Percentiles rank a stretch among this genome's conserved stretches.
phyloP scores from a whole-genome alignment of 2,797 vertebrate species.

The Anomalospiza imberbis region DNA sequence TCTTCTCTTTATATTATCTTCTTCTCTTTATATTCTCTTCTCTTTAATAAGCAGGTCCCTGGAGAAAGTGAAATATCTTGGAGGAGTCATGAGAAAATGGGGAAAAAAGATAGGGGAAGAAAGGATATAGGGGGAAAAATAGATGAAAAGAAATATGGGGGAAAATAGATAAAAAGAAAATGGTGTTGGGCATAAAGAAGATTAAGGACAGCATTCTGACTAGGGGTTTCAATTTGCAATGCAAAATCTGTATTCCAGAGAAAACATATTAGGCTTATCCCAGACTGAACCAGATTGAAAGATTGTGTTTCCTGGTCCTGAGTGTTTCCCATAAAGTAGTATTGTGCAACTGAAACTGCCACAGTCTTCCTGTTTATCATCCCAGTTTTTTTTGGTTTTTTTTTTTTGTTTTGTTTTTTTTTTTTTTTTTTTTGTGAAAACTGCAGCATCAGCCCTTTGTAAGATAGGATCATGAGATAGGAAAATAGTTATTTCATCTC shows the following conservation, averaged over 20 bases:
- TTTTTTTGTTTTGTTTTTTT: too few relatives aligned
- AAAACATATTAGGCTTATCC: not conserved
- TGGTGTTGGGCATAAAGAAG: not conserved
- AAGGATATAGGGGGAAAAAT: too few relatives aligned
- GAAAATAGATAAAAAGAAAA: not conserved
- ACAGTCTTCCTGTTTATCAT: not conserved
- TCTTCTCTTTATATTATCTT: not conserved
- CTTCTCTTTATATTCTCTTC: not conserved
- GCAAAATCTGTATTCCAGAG: not conserved
- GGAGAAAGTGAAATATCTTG: not conserved
- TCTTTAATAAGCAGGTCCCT: not conserved
- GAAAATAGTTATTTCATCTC: slow-evolving; percentile 23
- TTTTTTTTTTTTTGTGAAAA: not conserved
- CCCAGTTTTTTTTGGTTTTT: not conserved
- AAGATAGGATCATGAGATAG: not conserved
- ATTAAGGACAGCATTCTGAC: not conserved
- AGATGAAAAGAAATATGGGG: too few relatives aligned
- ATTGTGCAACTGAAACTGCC: not conserved
- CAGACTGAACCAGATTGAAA: not conserved
- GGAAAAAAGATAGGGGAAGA: too few relatives aligned
- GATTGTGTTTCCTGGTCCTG: not conserved
- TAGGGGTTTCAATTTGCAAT: not conserved
- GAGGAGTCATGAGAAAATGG: not conserved
- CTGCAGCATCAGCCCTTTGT: not conserved
- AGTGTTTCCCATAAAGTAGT: not conserved